phyloP scores from a whole-genome alignment of 2,113 vertebrate genomes.

The Hypocryptadius cinnamomeus region DNA sequence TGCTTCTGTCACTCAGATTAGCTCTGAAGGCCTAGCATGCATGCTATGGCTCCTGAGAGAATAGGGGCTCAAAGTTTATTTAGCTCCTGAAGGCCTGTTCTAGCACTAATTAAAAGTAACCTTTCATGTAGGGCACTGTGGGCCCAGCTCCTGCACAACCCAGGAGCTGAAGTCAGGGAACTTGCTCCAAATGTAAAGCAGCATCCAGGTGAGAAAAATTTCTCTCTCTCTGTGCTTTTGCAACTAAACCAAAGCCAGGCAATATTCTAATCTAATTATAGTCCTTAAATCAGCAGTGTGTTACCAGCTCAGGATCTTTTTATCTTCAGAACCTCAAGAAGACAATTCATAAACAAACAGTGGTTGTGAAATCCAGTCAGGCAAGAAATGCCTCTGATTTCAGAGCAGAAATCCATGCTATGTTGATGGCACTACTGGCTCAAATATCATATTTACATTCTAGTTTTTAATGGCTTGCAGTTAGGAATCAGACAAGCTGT shows the following conservation, averaged over 20 bases:
- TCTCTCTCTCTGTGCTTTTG: neutral
- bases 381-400: conserved; percentile 13
- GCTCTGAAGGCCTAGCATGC: neutral
- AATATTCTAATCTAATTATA: neutral
- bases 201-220: neutral
- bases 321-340: neutral
- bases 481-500: conserved; percentile 34
- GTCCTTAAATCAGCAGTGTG: neutral
- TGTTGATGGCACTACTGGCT: conserved; percentile 24
- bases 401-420: neutral
- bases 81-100: neutral
- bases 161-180: neutral
- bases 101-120: neutral
- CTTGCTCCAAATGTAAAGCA: neutral
- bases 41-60: neutral
- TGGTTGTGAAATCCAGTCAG: conserved; percentile 37
- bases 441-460: conserved; percentile 47
- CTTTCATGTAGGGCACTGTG: neutral
- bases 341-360: neutral
- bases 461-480: conserved; percentile 37
- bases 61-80: neutral
- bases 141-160: neutral
- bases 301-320: neutral
- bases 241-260: neutral
- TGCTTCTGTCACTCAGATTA: neutral